Conservation (phyloP, 2,797 vertebrate species). For the Scomberomorus guttatus region DNA sequence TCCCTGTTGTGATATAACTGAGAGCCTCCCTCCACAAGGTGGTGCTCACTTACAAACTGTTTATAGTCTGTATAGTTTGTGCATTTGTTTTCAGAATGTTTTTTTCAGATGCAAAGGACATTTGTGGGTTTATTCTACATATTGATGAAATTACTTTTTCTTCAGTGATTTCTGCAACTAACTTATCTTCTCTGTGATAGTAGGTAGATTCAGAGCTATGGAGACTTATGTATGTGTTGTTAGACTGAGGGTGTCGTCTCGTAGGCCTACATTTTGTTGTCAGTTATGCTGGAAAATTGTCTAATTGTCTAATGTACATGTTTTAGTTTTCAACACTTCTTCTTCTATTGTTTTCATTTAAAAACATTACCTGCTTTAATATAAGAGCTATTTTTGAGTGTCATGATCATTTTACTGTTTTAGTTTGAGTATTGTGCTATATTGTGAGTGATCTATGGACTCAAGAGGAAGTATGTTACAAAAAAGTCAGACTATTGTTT, state of each 20-base stretch:
- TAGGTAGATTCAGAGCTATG: neutral
- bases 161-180: too few relatives aligned
- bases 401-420: neutral
- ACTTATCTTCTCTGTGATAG: neutral
- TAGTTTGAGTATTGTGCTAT: too few relatives aligned
- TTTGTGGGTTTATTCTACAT: neutral
- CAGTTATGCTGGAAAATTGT: neutral
- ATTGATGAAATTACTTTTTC: neutral
- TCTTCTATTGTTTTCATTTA: neutral
- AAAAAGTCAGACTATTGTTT: neutral
- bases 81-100: neutral
- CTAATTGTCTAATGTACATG: neutral
- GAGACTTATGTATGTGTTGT: neutral
- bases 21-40: conserved; percentile 22
- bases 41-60: conserved; percentile 5
- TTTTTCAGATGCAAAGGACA: neutral
- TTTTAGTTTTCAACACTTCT: neutral
- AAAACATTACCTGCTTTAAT: neutral
- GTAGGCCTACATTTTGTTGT: neutral
- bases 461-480: conserved; percentile 1
- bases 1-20: neutral
- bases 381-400: neutral
- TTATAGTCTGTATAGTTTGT: neutral
- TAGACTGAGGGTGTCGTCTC: neutral
- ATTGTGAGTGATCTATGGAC: neutral